Evolutionary conservation across 2,888 invertebrate species (phyloP), one percentile per base, ranked within the genome.

Genomic region (Dysmachus trigonus): DNA sequence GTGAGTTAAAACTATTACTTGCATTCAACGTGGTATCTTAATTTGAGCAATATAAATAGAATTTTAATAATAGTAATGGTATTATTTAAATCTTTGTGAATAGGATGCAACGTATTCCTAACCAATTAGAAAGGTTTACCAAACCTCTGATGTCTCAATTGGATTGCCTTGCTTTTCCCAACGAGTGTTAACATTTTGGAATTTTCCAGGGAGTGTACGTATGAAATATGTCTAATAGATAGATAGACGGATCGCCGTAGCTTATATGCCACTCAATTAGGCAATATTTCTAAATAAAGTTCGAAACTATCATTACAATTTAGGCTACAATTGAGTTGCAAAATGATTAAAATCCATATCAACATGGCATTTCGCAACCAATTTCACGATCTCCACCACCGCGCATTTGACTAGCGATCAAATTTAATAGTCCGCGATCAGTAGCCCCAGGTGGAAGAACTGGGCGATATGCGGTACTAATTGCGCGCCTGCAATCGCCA

Each of bases 401-500:
- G 27, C 18, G 7, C 6, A 10, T 22, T 27, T 8, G 27, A 62
- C 22, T 22, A 62, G 22, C 10, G 62, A 62, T 62, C 62, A 22
- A 62, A 62, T 62, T 62, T 62, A 62, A 62, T 62, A 62, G 62
- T 62, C 27, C 22, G 10, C 62, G 22, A 62, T 62, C 27, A 62
- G 22, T 62, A 22, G 62, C 62, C 62, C 62, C 62, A 62, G 62
- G 62, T 62, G 62, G 10, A 62, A 62, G 62, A 22, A 62, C 27
- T 27, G 62, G 62, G 62, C 77, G 77, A 77, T 77, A 77, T 51
- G 77, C 33, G 27, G 5, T 27, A 13, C 77, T 77, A 77, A 77
- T 77, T 77, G 35, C 77, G 27, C 47, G 38, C 77, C 47, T 41
- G 27, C 3, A 18, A 22, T 62, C 27, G 47, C 77, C 27, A 47